phyloP scores from a whole-genome alignment of 2,797 vertebrate species.

The Brachyalestes nurse region DNA sequence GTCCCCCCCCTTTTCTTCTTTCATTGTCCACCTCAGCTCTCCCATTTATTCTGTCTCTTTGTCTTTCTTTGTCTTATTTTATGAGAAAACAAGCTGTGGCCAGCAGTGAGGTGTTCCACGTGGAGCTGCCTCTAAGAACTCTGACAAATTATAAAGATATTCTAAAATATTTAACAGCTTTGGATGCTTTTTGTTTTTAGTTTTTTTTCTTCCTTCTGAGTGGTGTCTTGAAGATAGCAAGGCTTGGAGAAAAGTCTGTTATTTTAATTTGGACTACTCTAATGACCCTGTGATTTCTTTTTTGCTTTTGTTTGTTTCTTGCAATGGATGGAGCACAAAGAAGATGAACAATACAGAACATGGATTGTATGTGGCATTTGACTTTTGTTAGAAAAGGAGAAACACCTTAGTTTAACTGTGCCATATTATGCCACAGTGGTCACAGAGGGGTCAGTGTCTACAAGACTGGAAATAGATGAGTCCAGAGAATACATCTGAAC shows the following conservation, averaged over 20 bases:
- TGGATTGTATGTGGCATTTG: slow-evolving; percentile 51
- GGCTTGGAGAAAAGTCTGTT: slow-evolving; percentile 49
- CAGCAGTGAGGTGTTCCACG: neutral
- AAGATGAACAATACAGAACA: slow-evolving; percentile 55
- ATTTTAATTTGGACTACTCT: slow-evolving; percentile 37
- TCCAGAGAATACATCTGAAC: slow-evolving; percentile 30
- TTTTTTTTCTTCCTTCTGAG: slow-evolving; percentile 56
- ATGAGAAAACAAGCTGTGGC: slow-evolving; percentile 6
- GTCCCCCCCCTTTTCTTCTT: neutral
- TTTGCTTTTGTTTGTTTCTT: slow-evolving; percentile 50
- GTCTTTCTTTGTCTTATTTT: neutral
- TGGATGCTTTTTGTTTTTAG: slow-evolving; percentile 50
- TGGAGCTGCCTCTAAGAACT: slow-evolving; percentile 44
- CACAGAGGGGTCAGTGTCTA: slow-evolving; percentile 51
- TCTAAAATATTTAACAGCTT: slow-evolving; percentile 61
- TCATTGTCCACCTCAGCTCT: slow-evolving; percentile 1
- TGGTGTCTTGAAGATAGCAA: slow-evolving; percentile 51
- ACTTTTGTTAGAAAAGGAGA: slow-evolving; percentile 39
- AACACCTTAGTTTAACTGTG: slow-evolving; percentile 53
- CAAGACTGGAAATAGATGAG: slow-evolving; percentile 59
- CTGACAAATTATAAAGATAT: slow-evolving; percentile 62
- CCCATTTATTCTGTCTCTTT: too few species aligned
- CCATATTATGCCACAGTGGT: slow-evolving; percentile 40
- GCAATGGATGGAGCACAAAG: slow-evolving; percentile 64
- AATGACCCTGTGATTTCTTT: slow-evolving; percentile 42